These are phyloP conservation scores for Philotrypesis tridentata DNA, from an alignment of 1,140 invertebrate genomes.

Conservation along the genomic window DNA sequence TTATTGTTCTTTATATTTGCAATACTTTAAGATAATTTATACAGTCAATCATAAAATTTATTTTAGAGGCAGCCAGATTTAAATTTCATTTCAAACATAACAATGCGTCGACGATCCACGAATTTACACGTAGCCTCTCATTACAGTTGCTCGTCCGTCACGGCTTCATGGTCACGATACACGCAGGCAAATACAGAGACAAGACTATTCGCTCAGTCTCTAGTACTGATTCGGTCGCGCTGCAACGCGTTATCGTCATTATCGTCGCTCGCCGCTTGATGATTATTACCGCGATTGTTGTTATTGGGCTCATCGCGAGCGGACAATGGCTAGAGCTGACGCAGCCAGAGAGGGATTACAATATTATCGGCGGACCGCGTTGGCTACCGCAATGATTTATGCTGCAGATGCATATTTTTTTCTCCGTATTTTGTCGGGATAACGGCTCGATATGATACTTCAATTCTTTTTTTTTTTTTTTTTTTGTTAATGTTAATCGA, in stretches of 20 bases:
- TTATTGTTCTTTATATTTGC: too few species aligned
- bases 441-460: too few species aligned
- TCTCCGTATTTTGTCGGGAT: neutral
- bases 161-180: neutral
- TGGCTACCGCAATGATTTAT: neutral
- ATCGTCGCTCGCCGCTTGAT: neutral
- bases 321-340: slow-evolving; percentile 8
- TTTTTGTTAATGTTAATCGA: too few species aligned
- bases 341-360: neutral
- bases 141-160: neutral
- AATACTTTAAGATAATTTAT: too few species aligned
- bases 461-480: too few species aligned
- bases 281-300: slow-evolving; percentile 17
- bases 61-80: neutral
- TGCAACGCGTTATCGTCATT: slow-evolving; percentile 10
- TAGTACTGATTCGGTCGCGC: neutral
- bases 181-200: neutral
- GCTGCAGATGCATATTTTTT: neutral
- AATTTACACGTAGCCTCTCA: neutral
- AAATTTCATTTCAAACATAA: neutral
- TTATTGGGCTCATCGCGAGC: neutral
- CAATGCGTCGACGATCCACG: neutral
- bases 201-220: neutral
- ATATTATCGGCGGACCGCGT: neutral
- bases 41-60: neutral